Evolutionary conservation across 2,113 vertebrate genomes (phyloP), one percentile per base, ranked within the genome.

Genomic region (Poicephalus gulielmi): DNA sequence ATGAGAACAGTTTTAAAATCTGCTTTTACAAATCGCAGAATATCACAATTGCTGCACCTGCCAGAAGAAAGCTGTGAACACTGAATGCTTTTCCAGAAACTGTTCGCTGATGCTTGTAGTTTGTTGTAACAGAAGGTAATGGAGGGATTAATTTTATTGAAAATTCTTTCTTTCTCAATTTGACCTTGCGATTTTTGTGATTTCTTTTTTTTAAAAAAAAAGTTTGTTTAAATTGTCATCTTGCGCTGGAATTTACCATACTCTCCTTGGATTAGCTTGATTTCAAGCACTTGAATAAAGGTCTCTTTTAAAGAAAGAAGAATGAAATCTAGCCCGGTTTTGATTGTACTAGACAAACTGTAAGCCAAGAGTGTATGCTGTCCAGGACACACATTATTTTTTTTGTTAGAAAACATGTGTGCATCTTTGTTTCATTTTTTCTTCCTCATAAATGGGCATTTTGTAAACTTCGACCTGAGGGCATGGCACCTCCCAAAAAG

Each of bases 401-500:
- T 90, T 25, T 60, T 1, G 3, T 44, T 63, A 78, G 64, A 91
- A 92, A 94, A 53, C 16, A 35, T 3, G 1, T 24, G 10, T 68
- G 17, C 33, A 22, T 82, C 66, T 86, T 63, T 71, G 28, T 77
- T 95, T 85, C 68, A 41, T 83, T 81, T 52, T 83, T 95, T 92
- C 53, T 81, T 75, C 43, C 49, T 81, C 31, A 4, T 90, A 88
- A 89, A 75, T 94, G 94, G 95, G 87, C 91, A 82, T 88, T 93
- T 80, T 86, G 80, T 91, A 86, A 88, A 92, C 76, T 78, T 63
- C 57, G 47, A 96, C 90, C 69, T 94, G 88, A 88, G 92, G 95
- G 88, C 92, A 94, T 75, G 92, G 50, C 76, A 89, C 83, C 84
- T 94, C 77, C 19, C 19, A 67, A 92, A 95, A 92, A 97, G 92